Base-by-base conservation (phyloP, 1,140 invertebrate species). In the Diorhabda sublineata region DNA sequence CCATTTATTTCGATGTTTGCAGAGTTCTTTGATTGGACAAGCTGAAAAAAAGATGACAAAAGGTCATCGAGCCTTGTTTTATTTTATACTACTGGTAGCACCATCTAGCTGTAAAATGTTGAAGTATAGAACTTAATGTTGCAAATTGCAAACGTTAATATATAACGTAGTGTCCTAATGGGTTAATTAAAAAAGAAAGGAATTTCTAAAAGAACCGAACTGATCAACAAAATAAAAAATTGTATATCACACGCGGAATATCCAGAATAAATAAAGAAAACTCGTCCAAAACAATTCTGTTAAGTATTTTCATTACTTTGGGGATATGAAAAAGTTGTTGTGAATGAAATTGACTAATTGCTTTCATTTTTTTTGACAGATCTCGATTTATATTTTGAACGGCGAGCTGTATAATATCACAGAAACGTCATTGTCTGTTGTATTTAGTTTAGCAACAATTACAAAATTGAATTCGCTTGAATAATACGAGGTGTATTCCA, bases 291-390 rank as follows among this genome's bases (percentile, higher is more conserved):
- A 11, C n/a, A 26, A 59, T 26, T 11, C 6, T 59, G 26, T 3
- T 43, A 61, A 61, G 59, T 61, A 4, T 42, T 61, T 61, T 42
- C 59, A 61, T 61, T 42, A 61, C 42, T 42, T 61, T 61, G 5
- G 11, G 26, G 4, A 4, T 61, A 42, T 8, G 42, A 61, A 41
- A 43, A 61, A 61, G 59, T 61, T 61, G 59, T 61, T 61, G 59
- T 61, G 42, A 41, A 61, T 61, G 59, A 61, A 61, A 61, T 41
- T 42, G 59, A 61, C 59, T 61, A 61, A 61, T 42, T 61, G 42
- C 59, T 61, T 61, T 41, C 11, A 61, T 42, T 61, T 61, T n/a
- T 61, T 61, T 61, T 43, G 42, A 61, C 59, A 42, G n/a, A 61
- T 61, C 59, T 9, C 42, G 42, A 61, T 61, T 61, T 61, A 43